Percentiles rank a stretch among this genome's conserved stretches.
phyloP scores from a whole-genome alignment of 1,140 invertebrate genomes.

The Hypothenemus hampei region DNA sequence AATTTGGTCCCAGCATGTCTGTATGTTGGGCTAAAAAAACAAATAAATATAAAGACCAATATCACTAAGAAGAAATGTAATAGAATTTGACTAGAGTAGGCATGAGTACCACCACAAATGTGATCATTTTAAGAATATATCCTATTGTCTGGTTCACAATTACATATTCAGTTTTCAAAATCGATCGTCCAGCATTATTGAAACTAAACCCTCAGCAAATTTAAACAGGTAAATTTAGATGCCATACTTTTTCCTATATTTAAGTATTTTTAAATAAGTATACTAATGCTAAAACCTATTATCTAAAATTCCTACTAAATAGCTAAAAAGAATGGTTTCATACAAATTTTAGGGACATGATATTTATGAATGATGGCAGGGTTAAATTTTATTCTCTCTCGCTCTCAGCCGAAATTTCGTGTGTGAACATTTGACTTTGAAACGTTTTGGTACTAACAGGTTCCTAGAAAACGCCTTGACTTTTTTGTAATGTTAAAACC shows the following conservation, averaged over 20 bases:
- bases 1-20: constrained; percentile 35
- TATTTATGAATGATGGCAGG: constrained; percentile 25
- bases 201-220: not conserved
- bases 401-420: constrained; percentile 4
- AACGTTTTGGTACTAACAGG: too few species aligned
- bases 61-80: not conserved
- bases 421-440: too few species aligned
- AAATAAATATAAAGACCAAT: constrained; percentile 1
- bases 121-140: constrained; percentile 9
- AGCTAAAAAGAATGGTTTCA: constrained; percentile 22
- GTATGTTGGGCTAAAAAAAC: constrained; percentile 31
- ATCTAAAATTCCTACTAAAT: constrained; percentile 23
- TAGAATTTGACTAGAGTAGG: constrained; percentile 1
- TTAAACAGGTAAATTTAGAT: constrained; percentile 14
- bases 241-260: constrained; percentile 23
- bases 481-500: too few species aligned
- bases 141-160: constrained; percentile 25
- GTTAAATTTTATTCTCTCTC: too few species aligned
- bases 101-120: constrained; percentile 13
- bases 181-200: constrained; percentile 2
- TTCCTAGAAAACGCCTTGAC: too few species aligned
- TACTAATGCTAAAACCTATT: constrained; percentile 25
- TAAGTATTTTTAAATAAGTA: constrained; percentile 24
- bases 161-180: too few species aligned
- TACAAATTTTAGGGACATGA: constrained; percentile 23